Conservation (phyloP, 2,113 vertebrate genomes). For the Polypterus senegalus region DNA sequence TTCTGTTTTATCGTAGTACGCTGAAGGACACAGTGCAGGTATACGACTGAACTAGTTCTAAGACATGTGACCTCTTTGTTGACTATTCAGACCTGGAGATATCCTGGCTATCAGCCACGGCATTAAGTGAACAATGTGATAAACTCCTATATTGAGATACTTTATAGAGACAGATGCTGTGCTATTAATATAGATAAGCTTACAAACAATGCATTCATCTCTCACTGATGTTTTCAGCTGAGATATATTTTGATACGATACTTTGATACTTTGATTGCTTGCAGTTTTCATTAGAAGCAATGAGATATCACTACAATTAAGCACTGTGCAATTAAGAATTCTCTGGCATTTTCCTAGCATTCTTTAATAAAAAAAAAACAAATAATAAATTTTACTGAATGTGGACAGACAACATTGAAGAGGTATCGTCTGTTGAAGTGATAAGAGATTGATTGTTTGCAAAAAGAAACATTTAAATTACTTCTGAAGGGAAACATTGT, state of each 20-base stretch:
- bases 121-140: no score
- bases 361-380: not conserved
- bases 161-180: no score
- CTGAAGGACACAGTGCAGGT: no score
- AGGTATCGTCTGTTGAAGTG: not conserved
- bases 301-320: not conserved
- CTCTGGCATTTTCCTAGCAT: constrained; percentile 3
- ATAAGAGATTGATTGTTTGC: not conserved
- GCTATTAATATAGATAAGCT: no score
- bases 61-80: no score
- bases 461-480: not conserved
- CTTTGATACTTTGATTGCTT: not conserved
- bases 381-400: not conserved
- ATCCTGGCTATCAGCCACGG: no score
- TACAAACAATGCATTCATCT: no score
- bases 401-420: constrained; percentile 1
- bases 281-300: not conserved
- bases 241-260: not conserved
- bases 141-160: no score
- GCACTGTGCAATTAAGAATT: not conserved
- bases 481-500: constrained; percentile 1
- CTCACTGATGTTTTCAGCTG: no score
- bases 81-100: no score
- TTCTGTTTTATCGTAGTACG: no score
- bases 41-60: no score